Evolutionary conservation across 2,113 vertebrate genomes (phyloP), one percentile per base, ranked within the genome.

Genomic region (Percopsis transmontana): DNA sequence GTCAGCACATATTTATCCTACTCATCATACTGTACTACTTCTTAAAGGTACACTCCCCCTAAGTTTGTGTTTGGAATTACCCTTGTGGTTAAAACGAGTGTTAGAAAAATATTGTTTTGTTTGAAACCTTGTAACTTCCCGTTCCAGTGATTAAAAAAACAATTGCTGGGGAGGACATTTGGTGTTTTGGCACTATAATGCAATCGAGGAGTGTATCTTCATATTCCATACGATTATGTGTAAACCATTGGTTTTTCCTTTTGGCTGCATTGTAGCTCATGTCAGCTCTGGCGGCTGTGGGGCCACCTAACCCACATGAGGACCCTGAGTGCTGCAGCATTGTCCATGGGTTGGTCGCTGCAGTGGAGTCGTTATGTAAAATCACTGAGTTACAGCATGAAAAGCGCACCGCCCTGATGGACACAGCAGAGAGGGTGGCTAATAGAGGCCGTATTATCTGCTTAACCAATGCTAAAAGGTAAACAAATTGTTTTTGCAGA

Each of bases 261-360:
- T 21, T 24, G 2, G 27, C 13, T 20, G 38, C 63, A 44, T 54
- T 6, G 16, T 76, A 99, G 97, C 88, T 99, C 51, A 98, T 98
- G 97, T 91, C 95, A 0, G 94, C 96, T 5, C 84, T 99, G 80
- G 96, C 97, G 12, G 92, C 93, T 1, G 95, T 98, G 1, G 97
- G 97, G 3, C 97, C 97, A 18, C 97, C 97, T 2, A 97, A 99
- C 76, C 96, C 96, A 16, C 91, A 92, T 0, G 95, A 96, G 65
- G 97, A 99, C 68, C 97, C 97, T 0, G 97, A 99, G 79, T 97
- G 96, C 79, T 99, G 96, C 91, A 99, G 97, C 84, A 95, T 99
- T 61, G 89, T 99, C 57, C 97, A 99, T 4, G 97, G 97, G 1
- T 90, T 99, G 14, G 95, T 97, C 19, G 94, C 95, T 14, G 97